phyloP scores from a whole-genome alignment of 2,113 vertebrate species.

The Crocuta crocuta region DNA sequence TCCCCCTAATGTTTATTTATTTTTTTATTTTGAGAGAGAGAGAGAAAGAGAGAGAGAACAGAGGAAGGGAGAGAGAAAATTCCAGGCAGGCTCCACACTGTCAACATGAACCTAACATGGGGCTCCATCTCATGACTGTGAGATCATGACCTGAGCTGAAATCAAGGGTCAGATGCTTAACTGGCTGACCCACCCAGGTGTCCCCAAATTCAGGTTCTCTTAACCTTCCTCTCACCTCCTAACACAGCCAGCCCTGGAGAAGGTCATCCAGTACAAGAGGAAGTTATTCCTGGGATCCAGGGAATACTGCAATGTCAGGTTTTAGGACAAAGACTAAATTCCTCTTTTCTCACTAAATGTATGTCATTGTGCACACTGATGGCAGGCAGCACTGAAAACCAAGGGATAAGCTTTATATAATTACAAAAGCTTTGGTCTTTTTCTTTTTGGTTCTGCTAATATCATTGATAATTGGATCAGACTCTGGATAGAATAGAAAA shows the following conservation, averaged over 20 bases:
- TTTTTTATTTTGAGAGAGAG: too few relatives aligned
- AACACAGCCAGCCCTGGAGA: background rate
- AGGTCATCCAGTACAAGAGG: background rate
- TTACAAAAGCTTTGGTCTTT: conserved; percentile 55
- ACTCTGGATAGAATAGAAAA: conserved; percentile 47
- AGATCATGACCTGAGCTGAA: too few relatives aligned
- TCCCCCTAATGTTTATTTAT: too few relatives aligned
- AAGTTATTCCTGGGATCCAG: background rate
- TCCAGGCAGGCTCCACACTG: too few relatives aligned
- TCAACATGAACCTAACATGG: too few relatives aligned
- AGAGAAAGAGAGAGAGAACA: too few relatives aligned
- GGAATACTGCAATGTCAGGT: background rate
- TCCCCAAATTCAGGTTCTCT: background rate
- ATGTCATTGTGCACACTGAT: background rate
- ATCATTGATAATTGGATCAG: conserved; percentile 69
- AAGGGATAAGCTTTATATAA: conserved; percentile 52
- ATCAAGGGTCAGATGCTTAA: too few relatives aligned
- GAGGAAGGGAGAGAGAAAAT: too few relatives aligned
- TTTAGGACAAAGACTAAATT: conserved; percentile 36
- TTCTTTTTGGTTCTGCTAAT: conserved; percentile 55
- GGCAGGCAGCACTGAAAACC: conserved; percentile 28
- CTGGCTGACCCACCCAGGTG: too few relatives aligned
- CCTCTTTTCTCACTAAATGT: conserved; percentile 11
- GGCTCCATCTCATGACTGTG: too few relatives aligned
- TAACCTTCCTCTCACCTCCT: background rate